Base-by-base conservation (phyloP, 2,113 vertebrate species). In the Corydoras sp. region DNA sequence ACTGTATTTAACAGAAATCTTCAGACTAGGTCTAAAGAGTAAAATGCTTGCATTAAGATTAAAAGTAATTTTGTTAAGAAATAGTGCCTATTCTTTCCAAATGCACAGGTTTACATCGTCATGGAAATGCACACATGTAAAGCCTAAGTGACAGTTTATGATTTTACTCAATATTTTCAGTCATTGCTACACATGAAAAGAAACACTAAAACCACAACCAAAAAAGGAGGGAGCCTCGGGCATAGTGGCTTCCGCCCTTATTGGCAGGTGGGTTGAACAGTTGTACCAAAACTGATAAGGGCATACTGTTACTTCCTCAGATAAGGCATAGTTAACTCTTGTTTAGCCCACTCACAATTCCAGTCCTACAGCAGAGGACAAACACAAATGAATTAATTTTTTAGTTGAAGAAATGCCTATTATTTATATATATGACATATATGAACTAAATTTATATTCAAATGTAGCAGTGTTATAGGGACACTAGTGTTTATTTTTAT, bases 261-360 rank as follows among this genome's bases (percentile, higher is more conserved):
- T 76, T 78, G 76, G 67, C 79, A 76, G 68, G 76, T 78, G 76
- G 71, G 71, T 76, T 63, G 69, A 78, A 74, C 76, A 78, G 74
- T 76, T 78, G 74, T 59, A 74, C 74, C 71, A 74, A 65, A 78
- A 63, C 70, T 55, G 76, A 81, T 76, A 78, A 81, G 76, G 15
- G 58, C 53, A 78, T 60, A 62, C 71, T 81, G 79, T 74, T 72
- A 78, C 74, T 81, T 81, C 76, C 79, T 81, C 15, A 78, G 74
- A 78, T 78, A 81, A 78, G 74, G 30, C 35, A 69, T 54, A 9
- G 31, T 35, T 68, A 68, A 76, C 68, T 68, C 71, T 53, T 24
- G 68, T 76, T 76, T 63, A 62, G 69, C 65, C 10, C 56, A 30
- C 74, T 30, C 58, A 77, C 71, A 69, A 30, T 35, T 31, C 72